phyloP scores from a whole-genome alignment of 1,140 invertebrate genomes.

The Leguminivora glycinivorella region DNA sequence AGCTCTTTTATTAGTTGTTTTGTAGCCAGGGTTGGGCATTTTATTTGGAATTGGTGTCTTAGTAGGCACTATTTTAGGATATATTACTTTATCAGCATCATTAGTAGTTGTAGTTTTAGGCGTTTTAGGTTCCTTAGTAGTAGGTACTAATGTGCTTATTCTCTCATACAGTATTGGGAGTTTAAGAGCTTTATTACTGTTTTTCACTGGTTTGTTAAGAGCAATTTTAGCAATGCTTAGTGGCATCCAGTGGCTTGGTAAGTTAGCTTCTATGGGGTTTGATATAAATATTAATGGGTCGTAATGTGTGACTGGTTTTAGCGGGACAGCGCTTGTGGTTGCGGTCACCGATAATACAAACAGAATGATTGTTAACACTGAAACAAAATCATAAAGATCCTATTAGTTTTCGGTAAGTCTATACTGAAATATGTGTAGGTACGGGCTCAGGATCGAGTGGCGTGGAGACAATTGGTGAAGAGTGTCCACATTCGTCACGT shows the following conservation, averaged over 20 bases:
- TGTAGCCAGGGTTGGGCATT: no score
- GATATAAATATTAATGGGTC: slow-evolving; percentile 23
- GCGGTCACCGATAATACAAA: not conserved
- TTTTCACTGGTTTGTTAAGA: not conserved
- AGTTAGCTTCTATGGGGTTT: slow-evolving; percentile 31
- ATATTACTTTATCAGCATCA: no score
- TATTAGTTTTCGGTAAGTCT: no score
- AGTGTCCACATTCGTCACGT: no score
- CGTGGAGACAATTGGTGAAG: no score
- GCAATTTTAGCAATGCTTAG: slow-evolving; percentile 2
- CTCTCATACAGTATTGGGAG: not conserved
- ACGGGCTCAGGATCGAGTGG: no score
- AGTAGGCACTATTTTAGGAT: no score
- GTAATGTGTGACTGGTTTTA: not conserved
- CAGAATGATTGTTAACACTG: not conserved
- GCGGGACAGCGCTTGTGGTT: not conserved
- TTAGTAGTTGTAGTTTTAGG: not conserved
- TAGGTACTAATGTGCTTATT: not conserved
- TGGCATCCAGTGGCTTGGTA: slow-evolving; percentile 2
- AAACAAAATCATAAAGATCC: not conserved
- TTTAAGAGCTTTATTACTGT: no score
- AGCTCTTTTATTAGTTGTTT: no score
- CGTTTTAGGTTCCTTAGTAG: not conserved
- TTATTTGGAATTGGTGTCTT: no score
- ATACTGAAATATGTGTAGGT: no score